A percentile compares a stretch with the other conserved stretches of the same genome.
Evolutionary conservation across 2,888 invertebrate genomes (phyloP).

Genomic region (Euspilapteryx auroguttella): DNA sequence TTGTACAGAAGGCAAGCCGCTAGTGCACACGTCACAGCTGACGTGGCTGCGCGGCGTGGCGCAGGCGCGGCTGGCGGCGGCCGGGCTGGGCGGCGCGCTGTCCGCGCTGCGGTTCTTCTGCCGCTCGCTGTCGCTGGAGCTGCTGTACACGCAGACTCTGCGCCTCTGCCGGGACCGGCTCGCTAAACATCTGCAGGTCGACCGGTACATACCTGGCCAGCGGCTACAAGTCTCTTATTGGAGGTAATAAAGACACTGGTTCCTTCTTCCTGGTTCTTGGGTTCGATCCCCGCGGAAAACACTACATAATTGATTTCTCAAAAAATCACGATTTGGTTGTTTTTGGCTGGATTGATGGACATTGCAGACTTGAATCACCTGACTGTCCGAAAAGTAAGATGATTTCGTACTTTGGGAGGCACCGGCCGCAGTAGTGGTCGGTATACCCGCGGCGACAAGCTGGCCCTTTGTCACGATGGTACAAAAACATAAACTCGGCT

Average conservation of each 20-base stretch:
- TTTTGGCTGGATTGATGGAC: too few species aligned
- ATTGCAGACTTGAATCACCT: too few species aligned
- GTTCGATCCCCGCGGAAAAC: too few species aligned
- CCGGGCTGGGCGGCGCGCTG: constrained; percentile 71
- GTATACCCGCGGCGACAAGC: too few species aligned
- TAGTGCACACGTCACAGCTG: constrained; percentile 93
- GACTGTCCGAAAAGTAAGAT: too few species aligned
- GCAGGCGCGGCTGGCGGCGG: constrained; percentile 82
- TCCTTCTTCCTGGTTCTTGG: too few species aligned
- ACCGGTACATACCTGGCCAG: constrained; percentile 88
- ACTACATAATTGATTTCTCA: too few species aligned
- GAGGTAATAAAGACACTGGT: constrained; percentile 67
- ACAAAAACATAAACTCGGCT: too few species aligned
- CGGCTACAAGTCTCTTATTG: constrained; percentile 93
- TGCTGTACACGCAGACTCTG: constrained; percentile 85
- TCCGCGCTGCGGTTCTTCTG: constrained; percentile 85
- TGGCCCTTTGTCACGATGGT: too few species aligned
- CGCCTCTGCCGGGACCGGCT: constrained; percentile 85
- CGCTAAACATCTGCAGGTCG: constrained; percentile 86
- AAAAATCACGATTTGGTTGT: too few species aligned
- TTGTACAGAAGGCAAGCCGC: constrained; percentile 86
- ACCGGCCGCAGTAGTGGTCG: too few species aligned
- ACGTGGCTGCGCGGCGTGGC: constrained; percentile 93
- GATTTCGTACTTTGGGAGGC: too few species aligned
- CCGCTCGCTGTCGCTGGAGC: constrained; percentile 91